A percentile compares a stretch with the other conserved stretches of the same genome.
Conservation (phyloP, 2,797 vertebrate genomes). For the Chaetodon trifasciatus region DNA sequence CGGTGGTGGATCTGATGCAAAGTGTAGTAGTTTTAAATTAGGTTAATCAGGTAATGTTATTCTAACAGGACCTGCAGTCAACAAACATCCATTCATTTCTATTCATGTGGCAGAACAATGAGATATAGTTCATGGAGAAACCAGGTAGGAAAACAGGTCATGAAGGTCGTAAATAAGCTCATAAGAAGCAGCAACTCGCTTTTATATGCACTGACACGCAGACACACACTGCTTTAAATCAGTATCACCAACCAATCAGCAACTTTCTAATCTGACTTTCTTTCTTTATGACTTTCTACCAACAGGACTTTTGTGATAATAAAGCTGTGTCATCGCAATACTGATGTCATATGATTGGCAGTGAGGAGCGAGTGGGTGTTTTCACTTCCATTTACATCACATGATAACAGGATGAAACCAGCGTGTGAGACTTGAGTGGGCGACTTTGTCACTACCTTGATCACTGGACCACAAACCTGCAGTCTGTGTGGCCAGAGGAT, state of each 20-base stretch:
- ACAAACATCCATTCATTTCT: slow-evolving; percentile 11
- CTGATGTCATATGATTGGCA: slow-evolving; percentile 77
- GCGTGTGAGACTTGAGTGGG: slow-evolving; percentile 73
- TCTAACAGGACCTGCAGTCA: slow-evolving; percentile 9
- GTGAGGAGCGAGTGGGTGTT: slow-evolving; percentile 66
- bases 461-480: slow-evolving; percentile 59
- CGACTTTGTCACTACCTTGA: slow-evolving; percentile 57
- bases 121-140: neutral
- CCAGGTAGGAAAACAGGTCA: neutral
- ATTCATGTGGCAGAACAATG: neutral
- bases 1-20: slow-evolving; percentile 35
- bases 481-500: slow-evolving; percentile 9
- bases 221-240: slow-evolving; percentile 33
- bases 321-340: slow-evolving; percentile 72
- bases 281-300: slow-evolving; percentile 15
- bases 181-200: neutral
- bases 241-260: slow-evolving; percentile 15
- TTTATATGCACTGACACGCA: neutral
- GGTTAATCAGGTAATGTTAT: slow-evolving; percentile 6
- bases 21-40: slow-evolving; percentile 5
- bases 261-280: slow-evolving; percentile 10
- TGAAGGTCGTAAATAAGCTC: neutral
- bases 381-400: slow-evolving; percentile 84
- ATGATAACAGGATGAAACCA: slow-evolving; percentile 71
- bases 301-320: slow-evolving; percentile 36